Evolutionary conservation across 2,113 vertebrate genomes (phyloP), one percentile per base, ranked within the genome.

Genomic region (Hyla sarda): DNA sequence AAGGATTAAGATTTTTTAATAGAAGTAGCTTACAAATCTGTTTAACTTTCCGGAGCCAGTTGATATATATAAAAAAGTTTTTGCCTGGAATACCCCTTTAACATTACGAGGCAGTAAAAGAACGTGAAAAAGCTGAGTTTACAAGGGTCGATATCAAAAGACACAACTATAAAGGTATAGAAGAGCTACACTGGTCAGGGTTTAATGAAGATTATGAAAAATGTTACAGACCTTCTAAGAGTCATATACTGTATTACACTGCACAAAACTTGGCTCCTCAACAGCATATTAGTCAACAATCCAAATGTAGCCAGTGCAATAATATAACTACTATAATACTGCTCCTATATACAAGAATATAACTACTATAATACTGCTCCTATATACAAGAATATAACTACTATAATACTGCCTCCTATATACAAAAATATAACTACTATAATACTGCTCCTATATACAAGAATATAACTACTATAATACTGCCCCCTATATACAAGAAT

Each of bases 141-240:
- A 79, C 19, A 77, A 77, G 75, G 75, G 47, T 56, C 50, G 48
- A 54, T 77, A 30, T 34, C 9, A 30, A 58, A 58, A 79, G 76
- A 19, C 52, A 4, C 54, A 48, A 34, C 30, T 34, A 34, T 54
- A 62, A 81, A 81, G 48, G 25, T 30, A 41, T 25, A 80, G 41
- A 58, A 79, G 56, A 30, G 76, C 23, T 11, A n/a, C 47, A 1
- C 5, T 6, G n/a, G 1, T 30, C 54, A 77, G 48, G 75, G 21
- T 77, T 77, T 77, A 54, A 77, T 77, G 75, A 41, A 52, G 30
- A 17, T 16, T 23, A 52, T 76, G n/a, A 50, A 76, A 76, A 75
- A 75, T 17, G 11, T 25, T 30, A 52, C 50, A 52, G 16, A 76
- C 30, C 65, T 69, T 69, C 30, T 17, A 32, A 69, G 30, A 69